Base-by-base conservation (phyloP, 2,113 vertebrate species). In the Mustelus asterias region DNA sequence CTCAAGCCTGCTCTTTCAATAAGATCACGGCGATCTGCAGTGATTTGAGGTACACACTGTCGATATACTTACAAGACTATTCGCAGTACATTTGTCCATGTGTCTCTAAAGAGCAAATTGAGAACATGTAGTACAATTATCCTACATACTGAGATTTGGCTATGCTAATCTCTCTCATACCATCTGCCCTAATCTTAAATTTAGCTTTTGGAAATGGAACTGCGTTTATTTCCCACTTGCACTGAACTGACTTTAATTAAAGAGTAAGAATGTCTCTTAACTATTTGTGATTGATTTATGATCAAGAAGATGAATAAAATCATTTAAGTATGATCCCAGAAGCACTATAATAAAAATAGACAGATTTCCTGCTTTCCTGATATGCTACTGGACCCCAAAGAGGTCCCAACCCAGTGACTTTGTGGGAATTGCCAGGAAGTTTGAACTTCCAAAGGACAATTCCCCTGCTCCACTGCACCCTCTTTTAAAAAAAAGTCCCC, bases 261-360 rank as follows among this genome's bases (percentile, higher is more conserved):
- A 92, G n/a, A 65, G 33, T 37, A 10, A 58, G 60, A 18, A n/a
- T 65, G n/a, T 58, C 60, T 65, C 60, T 67, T 67, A 7, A 93
- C 48, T 54, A 54, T 54, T 54, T 54, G 48, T 33, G 4, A 65
- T 0, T 92, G 89, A 63, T 92, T 92, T 92, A 92, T 92, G 89
- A 65, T 33, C 16, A 92, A 63, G n/a, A 60, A 92, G 60, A 92
- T 92, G 58, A 67, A 93, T 93, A 37, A 63, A 93, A 93, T 93
- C n/a, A 41, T 92, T 14, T 54, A 11, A 92, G 63, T 20, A n/a
- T 37, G 60, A 65, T 93, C 20, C 60, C 89, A 33, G 37, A 37
- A 93, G 60, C 16, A 54, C 48, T 2, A 54, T 2, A 54, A 54
- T 54, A 54, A 54, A 54, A 54, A 54, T 4, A 54, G 48, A 54